A percentile compares a stretch with the other conserved stretches of the same genome.
Evolutionary conservation across 2,797 vertebrate genomes (phyloP).

Genomic region (Bovichtus variegatus): DNA sequence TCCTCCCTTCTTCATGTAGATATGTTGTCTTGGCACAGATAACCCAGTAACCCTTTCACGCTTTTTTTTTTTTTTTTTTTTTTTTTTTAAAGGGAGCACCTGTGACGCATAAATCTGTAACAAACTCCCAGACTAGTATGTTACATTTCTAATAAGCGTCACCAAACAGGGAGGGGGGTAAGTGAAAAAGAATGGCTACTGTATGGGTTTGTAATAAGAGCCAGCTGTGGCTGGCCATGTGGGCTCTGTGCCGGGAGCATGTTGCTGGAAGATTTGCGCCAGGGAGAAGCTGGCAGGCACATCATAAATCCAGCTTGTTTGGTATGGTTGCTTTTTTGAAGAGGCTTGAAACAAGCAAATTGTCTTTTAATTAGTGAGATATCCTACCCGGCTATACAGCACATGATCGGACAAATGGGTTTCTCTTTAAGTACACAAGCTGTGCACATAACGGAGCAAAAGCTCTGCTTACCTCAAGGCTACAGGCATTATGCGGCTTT

Average conservation of each 20-base stretch:
- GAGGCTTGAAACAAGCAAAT: constrained; percentile 68
- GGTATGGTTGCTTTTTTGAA: constrained; percentile 60
- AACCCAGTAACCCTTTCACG: constrained; percentile 48
- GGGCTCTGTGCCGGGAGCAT: constrained; percentile 65
- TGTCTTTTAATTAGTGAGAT: constrained; percentile 74
- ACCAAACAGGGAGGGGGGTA: constrained; percentile 84
- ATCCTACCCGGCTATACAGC: constrained; percentile 28
- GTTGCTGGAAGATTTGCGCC: constrained; percentile 76
- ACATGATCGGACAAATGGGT: constrained; percentile 34
- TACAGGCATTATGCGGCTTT: constrained; percentile 9
- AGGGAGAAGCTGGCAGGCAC: constrained; percentile 78
- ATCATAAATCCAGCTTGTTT: constrained; percentile 82
- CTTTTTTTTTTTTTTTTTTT: constrained; percentile 81
- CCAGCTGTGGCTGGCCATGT: constrained; percentile 92
- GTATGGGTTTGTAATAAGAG: constrained; percentile 92
- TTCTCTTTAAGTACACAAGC: constrained; percentile 6
- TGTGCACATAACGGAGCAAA: constrained; percentile 10
- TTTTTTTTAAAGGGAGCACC: constrained; percentile 85
- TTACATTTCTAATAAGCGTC: constrained; percentile 95
- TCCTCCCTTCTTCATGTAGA: constrained; percentile 16
- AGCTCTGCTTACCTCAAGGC: constrained; percentile 2
- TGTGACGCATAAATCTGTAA: constrained; percentile 93
- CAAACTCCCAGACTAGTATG: constrained; percentile 86
- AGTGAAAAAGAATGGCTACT: constrained; percentile 95
- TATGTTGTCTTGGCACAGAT: constrained; percentile 35